These are phyloP conservation scores for Selenia dentaria DNA, from an alignment of 2,888 invertebrate genomes.

Conservation along the genomic window DNA sequence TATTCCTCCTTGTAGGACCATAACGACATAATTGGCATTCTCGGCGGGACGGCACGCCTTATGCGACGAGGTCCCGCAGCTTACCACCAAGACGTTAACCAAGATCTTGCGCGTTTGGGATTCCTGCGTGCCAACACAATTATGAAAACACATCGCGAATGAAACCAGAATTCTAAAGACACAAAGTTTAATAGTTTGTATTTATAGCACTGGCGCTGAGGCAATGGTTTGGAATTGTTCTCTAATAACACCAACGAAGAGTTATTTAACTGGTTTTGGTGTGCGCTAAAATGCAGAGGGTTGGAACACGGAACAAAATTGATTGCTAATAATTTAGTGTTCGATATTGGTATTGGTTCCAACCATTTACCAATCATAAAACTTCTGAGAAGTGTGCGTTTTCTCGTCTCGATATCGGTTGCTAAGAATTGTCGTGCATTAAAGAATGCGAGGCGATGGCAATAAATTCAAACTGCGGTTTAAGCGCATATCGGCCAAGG, in stretches of 20 bases:
- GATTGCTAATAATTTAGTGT: too few relatives aligned
- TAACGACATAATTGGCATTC: conserved; percentile 48
- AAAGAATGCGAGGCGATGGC: conserved; percentile 52
- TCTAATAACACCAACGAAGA: too few relatives aligned
- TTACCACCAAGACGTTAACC: conserved; percentile 40
- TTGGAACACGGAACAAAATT: too few relatives aligned
- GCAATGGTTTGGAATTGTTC: neutral
- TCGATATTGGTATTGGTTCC: too few relatives aligned
- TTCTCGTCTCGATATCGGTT: conserved; percentile 33
- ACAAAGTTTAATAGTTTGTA: neutral
- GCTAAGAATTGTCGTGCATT: conserved; percentile 51
- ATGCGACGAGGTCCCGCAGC: conserved; percentile 38
- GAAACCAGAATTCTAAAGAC: conserved; percentile 29
- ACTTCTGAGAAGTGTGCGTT: conserved; percentile 21
- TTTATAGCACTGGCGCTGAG: conserved; percentile 10
- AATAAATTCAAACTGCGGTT: conserved; percentile 59
- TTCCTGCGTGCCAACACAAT: conserved; percentile 43
- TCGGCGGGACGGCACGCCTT: conserved; percentile 41
- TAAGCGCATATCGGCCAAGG: conserved; percentile 69
- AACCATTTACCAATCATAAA: too few relatives aligned
- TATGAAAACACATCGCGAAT: conserved; percentile 38
- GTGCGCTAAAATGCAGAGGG: too few relatives aligned
- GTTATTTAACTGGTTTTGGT: too few relatives aligned
- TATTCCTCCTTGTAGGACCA: conserved; percentile 36
- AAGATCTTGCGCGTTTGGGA: conserved; percentile 39